phyloP scores from a whole-genome alignment of 2,888 invertebrate species.

The Heteromyza rotundicornis region DNA sequence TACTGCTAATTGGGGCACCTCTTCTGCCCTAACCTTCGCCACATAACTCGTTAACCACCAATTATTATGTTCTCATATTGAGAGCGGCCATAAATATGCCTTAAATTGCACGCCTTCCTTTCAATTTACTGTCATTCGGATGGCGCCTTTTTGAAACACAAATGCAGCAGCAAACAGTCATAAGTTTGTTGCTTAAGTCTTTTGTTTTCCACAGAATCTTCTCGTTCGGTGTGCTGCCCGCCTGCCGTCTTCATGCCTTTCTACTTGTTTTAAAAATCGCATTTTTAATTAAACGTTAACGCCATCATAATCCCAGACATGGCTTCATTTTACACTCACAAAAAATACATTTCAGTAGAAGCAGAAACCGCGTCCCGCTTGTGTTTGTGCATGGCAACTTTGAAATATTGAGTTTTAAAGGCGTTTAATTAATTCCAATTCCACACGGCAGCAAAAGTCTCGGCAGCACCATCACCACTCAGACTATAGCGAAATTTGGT shows the following conservation, averaged over 20 bases:
- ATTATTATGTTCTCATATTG: constrained; percentile 14
- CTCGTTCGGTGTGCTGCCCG: background rate
- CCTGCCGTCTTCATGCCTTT: background rate
- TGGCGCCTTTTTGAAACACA: constrained; percentile 23
- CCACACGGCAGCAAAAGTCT: constrained; percentile 19
- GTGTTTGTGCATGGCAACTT: background rate
- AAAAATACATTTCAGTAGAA: constrained; percentile 5
- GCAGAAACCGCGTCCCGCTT: background rate
- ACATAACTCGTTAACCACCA: too few relatives aligned
- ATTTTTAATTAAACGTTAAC: constrained; percentile 36
- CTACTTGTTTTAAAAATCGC: constrained; percentile 2
- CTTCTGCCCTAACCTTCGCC: too few relatives aligned
- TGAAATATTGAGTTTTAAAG: constrained; percentile 38
- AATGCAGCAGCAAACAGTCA: background rate
- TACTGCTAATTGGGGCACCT: background rate
- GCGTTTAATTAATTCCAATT: constrained; percentile 40
- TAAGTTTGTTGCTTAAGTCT: constrained; percentile 49
- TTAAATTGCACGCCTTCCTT: constrained; percentile 22
- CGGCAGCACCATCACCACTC: constrained; percentile 4
- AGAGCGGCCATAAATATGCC: constrained; percentile 9
- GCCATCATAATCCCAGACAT: constrained; percentile 27
- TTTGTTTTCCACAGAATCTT: constrained; percentile 38
- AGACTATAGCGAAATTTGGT: constrained; percentile 13
- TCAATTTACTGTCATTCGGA: constrained; percentile 23
- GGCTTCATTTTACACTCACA: constrained; percentile 18